Base-by-base conservation (phyloP, 2,113 vertebrate genomes). In the Thinocorus orbignyianus region DNA sequence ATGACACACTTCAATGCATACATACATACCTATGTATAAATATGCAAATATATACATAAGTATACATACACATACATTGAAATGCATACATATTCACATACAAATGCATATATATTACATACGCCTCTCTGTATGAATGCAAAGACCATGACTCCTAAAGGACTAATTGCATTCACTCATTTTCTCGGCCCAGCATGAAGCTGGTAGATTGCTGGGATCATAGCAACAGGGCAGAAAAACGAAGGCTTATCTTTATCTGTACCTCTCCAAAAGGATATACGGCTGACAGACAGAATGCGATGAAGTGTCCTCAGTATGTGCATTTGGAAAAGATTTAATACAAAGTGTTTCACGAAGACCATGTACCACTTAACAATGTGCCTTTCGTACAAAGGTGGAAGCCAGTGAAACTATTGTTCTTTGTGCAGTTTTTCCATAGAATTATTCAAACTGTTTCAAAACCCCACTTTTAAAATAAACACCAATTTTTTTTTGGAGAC, bases 81-180 rank as follows among this genome's bases (percentile, higher is more conserved):
- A 81, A 91, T 41, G 11, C 9, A 70, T 23, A 57, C 2, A 33
- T 61, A 66, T 54, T 86, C 3, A 4, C 62, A 60, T 74, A n/a
- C 2, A 0, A 37, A 92, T 61, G 51, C 69, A 60, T 95, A 70
- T 35, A 44, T 42, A 52, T 81, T 71, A 92, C 26, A 28, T 78
- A 58, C n/a, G 58, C 33, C 48, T 81, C 78, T 46, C 79, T 31
- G 5, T 73, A 96, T 69, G 23, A 94, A 94, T 86, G 87, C 86
- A 93, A 95, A 97, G 96, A 90, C 68, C 93, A 97, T 81, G 95
- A 97, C 97, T 98, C 97, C 94, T 97, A 88, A 98, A 98, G 97
- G 97, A 98, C 97, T 98, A 98, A 98, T 98, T 98, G 97, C 98
- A 98, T 98, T 98, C 97, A 98, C 98, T 98, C 96, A 96, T 98